A percentile compares a stretch with the other conserved stretches of the same genome.
Evolutionary conservation across 23 tunicate genomes (phyloP).

Genomic region (Halocynthia aurantium): DNA sequence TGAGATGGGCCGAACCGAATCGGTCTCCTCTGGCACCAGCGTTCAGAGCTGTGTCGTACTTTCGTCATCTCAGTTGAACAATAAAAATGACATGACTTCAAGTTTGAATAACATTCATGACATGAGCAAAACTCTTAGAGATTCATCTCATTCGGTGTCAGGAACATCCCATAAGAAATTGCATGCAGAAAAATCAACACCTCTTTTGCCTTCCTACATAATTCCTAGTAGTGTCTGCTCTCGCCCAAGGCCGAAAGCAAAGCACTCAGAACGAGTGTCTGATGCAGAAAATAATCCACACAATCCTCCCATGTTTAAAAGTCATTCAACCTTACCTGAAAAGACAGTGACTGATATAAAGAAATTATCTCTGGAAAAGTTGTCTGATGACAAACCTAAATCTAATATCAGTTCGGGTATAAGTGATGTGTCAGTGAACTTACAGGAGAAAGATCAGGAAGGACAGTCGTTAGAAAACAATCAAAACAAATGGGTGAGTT

Average conservation of each 20-base stretch:
- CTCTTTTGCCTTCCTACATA: background rate
- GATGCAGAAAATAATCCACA: slow-evolving; percentile 24
- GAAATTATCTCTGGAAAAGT: too few relatives aligned
- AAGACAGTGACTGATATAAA: background rate
- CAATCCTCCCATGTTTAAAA: slow-evolving; percentile 71
- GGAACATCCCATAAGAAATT: too few relatives aligned
- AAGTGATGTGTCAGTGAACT: background rate
- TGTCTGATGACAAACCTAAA: too few relatives aligned
- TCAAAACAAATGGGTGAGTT: background rate
- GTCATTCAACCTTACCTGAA: background rate
- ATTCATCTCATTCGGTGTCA: too few relatives aligned
- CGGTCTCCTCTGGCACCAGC: slow-evolving; percentile 24
- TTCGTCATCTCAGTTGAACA: background rate
- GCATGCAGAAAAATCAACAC: too few relatives aligned
- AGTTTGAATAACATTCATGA: too few relatives aligned
- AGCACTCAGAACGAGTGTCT: slow-evolving; percentile 8
- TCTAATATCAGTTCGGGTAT: background rate
- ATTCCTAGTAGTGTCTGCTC: slow-evolving; percentile 11
- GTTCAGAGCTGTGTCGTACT: slow-evolving; percentile 21
- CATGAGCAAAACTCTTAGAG: too few relatives aligned
- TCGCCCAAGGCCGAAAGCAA: slow-evolving; percentile 30
- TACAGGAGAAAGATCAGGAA: background rate
- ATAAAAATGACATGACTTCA: too few relatives aligned
- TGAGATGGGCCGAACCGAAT: slow-evolving; percentile 7
- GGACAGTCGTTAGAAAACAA: background rate